phyloP scores from a whole-genome alignment of 2,797 vertebrate genomes.

The Chaunax sp. region DNA sequence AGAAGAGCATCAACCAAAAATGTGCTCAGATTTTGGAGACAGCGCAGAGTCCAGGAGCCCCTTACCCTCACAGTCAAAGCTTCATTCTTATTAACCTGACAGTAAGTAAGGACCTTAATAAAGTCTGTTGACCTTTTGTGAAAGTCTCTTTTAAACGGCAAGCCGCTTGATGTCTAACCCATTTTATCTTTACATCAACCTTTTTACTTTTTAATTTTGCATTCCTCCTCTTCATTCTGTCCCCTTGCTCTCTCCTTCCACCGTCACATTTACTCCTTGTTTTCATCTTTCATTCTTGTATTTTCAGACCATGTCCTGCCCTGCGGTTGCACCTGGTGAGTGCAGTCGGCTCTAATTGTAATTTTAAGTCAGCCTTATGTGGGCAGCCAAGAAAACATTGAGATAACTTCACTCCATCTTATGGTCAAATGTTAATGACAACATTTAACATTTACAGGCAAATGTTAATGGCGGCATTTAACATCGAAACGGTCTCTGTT shows the following conservation, averaged over 20 bases:
- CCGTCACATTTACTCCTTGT: too few relatives aligned
- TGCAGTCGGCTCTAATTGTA: constrained; percentile 19
- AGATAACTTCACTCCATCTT: constrained; percentile 52
- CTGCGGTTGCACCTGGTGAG: not conserved
- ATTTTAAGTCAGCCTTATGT: constrained; percentile 31
- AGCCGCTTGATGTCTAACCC: not conserved
- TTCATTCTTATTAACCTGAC: too few relatives aligned
- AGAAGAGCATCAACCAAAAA: too few relatives aligned
- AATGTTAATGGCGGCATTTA: constrained; percentile 75
- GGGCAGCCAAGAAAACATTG: constrained; percentile 49
- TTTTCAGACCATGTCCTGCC: not conserved
- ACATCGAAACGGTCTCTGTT: constrained; percentile 59
- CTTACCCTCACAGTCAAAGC: too few relatives aligned
- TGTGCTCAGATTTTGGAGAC: too few relatives aligned
- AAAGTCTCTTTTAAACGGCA: constrained; percentile 4
- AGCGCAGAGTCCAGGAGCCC: too few relatives aligned
- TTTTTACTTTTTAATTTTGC: not conserved
- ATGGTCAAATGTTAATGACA: constrained; percentile 70
- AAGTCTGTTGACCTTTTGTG: not conserved
- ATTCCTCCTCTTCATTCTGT: not conserved
- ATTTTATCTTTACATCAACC: not conserved
- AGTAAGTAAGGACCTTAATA: not conserved
- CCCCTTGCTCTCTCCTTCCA: not conserved
- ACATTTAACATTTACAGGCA: constrained; percentile 73
- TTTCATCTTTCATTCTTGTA: not conserved